A percentile compares a stretch with the other conserved stretches of the same genome.
phyloP scores from a whole-genome alignment of 2,797 vertebrate species.

The Protosalanx chinensis region DNA sequence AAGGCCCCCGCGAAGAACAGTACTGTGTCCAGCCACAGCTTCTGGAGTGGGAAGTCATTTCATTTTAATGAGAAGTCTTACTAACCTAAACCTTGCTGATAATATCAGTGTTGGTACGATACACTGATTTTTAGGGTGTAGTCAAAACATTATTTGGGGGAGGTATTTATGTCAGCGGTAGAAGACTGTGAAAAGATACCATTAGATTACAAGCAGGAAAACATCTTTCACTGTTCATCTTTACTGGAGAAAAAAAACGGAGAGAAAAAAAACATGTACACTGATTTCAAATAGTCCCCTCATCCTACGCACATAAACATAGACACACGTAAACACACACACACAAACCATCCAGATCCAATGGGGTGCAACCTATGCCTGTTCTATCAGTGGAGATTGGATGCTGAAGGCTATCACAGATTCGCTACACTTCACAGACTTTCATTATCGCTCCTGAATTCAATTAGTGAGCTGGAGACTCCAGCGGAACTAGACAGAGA shows the following conservation, averaged over 20 bases:
- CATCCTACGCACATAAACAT: background rate
- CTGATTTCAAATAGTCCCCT: conserved; percentile 1
- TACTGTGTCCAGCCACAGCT: background rate
- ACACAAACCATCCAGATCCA: conserved; percentile 22
- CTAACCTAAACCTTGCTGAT: background rate
- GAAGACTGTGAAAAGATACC: background rate
- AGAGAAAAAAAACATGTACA: conserved; percentile 5
- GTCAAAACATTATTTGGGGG: background rate
- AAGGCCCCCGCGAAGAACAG: background rate
- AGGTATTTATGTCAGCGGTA: background rate
- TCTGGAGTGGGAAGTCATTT: background rate
- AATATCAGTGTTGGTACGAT: background rate
- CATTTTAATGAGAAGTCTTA: background rate
- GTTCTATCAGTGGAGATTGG: conserved; percentile 61
- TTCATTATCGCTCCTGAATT: conserved; percentile 66
- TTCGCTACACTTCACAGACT: conserved; percentile 65
- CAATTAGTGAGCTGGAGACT: conserved; percentile 58
- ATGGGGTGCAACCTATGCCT: conserved; percentile 35
- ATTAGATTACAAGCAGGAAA: background rate
- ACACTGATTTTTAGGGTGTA: too few species aligned
- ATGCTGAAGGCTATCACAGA: conserved; percentile 60
- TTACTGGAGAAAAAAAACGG: background rate
- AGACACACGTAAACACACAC: background rate
- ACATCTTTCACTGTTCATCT: background rate
- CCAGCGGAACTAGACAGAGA: conserved; percentile 27